Conservation (phyloP, 2,888 invertebrate species). For the Baronia brevicornis region DNA sequence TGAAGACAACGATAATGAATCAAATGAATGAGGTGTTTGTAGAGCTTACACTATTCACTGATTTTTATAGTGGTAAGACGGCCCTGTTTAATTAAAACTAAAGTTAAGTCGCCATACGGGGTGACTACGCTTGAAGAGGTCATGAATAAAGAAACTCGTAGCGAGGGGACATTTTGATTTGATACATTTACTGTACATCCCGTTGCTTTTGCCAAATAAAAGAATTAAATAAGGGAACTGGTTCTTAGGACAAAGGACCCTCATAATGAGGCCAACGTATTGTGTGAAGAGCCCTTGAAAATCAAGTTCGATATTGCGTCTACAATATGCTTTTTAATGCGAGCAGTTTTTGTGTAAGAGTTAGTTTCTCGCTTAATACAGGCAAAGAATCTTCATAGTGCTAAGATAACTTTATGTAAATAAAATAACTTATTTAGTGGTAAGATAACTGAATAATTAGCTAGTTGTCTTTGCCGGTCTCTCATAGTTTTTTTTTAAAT, state of each 20-base stretch:
- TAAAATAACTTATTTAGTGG: slow-evolving; percentile 1
- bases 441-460: too few relatives aligned
- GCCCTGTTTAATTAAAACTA: slow-evolving; percentile 54
- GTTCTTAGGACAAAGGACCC: slow-evolving; percentile 73
- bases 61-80: slow-evolving; percentile 32
- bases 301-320: slow-evolving; percentile 46
- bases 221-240: slow-evolving; percentile 59
- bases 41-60: slow-evolving; percentile 5
- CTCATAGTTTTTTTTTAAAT: neutral
- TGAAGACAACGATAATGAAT: too few relatives aligned
- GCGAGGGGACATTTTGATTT: slow-evolving; percentile 63
- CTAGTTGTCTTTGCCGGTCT: too few relatives aligned
- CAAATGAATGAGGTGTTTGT: too few relatives aligned
- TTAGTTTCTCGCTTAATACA: slow-evolving; percentile 11
- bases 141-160: slow-evolving; percentile 55
- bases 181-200: slow-evolving; percentile 68
- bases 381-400: too few relatives aligned
- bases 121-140: slow-evolving; percentile 46
- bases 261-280: slow-evolving; percentile 72
- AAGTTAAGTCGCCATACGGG: slow-evolving; percentile 48
- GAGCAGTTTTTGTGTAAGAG: slow-evolving; percentile 31
- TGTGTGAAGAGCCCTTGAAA: slow-evolving; percentile 65
- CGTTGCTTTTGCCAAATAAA: slow-evolving; percentile 57
- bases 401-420: slow-evolving; percentile 5
- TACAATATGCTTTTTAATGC: slow-evolving; percentile 65